Evolutionary conservation across 2,113 vertebrate species (phyloP).

Genomic region (Pituophis catenifer): DNA sequence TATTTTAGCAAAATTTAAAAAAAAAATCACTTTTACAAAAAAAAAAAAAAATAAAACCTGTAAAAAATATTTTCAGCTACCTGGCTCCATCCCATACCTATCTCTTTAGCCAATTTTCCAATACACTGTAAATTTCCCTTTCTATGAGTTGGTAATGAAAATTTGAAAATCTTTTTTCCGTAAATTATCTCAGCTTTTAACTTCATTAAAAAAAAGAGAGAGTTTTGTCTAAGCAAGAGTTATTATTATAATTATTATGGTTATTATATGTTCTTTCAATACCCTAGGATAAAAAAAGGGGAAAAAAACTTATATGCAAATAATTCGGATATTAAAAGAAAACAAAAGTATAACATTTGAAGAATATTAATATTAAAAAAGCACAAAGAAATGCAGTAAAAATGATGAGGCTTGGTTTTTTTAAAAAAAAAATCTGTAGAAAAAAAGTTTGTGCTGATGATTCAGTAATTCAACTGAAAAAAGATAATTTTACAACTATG

Average conservation of each 20-base stretch:
- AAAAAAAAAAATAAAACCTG: constrained; percentile 81
- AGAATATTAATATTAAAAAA: constrained; percentile 78
- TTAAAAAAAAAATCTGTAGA: constrained; percentile 68
- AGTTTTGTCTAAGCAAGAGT: constrained; percentile 76
- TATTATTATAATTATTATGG: constrained; percentile 59
- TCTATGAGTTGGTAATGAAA: constrained; percentile 85
- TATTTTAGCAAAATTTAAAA: constrained; percentile 85
- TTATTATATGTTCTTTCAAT: constrained; percentile 70
- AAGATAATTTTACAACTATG: constrained; percentile 84
- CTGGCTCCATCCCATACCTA: constrained; percentile 82
- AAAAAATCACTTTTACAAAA: constrained; percentile 88
- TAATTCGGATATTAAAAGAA: constrained; percentile 84
- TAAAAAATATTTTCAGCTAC: constrained; percentile 90
- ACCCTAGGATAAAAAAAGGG: constrained; percentile 69
- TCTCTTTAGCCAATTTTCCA: constrained; percentile 90
- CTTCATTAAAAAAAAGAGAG: constrained; percentile 70
- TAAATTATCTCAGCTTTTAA: constrained; percentile 88
- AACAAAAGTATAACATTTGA: constrained; percentile 81
- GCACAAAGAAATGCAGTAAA: constrained; percentile 83
- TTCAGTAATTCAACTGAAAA: constrained; percentile 79
- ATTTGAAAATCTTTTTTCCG: constrained; percentile 82
- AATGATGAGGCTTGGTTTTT: constrained; percentile 71
- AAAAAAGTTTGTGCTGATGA: constrained; percentile 79
- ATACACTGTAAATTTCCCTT: constrained; percentile 86
- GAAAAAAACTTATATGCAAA: constrained; percentile 78